Base-by-base conservation (phyloP, 2,888 invertebrate genomes). In the Thymelicus lineola region DNA sequence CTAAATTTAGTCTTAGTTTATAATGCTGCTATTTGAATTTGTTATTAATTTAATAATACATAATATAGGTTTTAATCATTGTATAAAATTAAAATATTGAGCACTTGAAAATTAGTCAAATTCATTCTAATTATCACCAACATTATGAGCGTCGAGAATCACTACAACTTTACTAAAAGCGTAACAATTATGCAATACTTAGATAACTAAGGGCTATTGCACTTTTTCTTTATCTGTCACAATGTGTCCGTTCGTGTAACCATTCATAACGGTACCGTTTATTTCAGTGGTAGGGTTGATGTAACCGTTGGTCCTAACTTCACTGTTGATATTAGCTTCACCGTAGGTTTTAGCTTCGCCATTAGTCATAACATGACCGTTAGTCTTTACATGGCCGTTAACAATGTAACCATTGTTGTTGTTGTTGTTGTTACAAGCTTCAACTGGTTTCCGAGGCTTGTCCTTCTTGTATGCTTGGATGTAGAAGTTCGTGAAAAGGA, bases 401-500 rank as follows among this genome's bases (percentile, higher is more conserved):
- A 74, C 58, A 6, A 75, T 69, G 63, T 73, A 76, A 0, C 79
- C 80, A 60, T 82, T 81, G 70, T 83, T 83, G 71, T 86, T 86
- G 65, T 87, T 86, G 72, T 86, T 84, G 65, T 87, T 86, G 72
- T 86, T 84, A 74, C 79, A 84, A 38, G 76, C 70, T 46, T 82
- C 78, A 0, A 77, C 75, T 9, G 77, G 73, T 36, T 73, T 75
- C 57, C 79, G 82, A 10, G 80, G 77, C 48, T 72, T 80, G 7
- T 77, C 77, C 60, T 85, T 83, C 77, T 94, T 95, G 93, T 98
- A 98, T 35, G 97, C 96, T 85, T 96, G 96, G 76, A 96, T 95
- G 92, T 98, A 99, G 95, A 98, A 99, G 90, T 98, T 96, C 81
- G 96, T 96, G 94, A 98, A 99, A 71, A 99, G 95, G 15, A 95